phyloP scores from a whole-genome alignment of 2,888 invertebrate species.

The Aethes cnicana region DNA sequence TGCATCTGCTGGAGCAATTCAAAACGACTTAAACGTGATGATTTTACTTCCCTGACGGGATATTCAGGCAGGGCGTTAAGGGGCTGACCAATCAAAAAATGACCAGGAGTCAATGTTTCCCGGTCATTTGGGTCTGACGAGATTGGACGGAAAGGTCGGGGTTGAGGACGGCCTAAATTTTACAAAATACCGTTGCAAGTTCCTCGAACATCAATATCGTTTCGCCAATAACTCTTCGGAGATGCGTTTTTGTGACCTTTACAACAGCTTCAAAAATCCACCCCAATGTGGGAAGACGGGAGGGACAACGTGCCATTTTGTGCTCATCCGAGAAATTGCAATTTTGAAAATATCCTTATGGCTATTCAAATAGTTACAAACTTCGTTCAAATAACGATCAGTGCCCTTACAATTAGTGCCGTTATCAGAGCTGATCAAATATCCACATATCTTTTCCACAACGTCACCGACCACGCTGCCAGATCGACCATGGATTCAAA shows the following conservation, averaged over 20 bases:
- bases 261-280: background rate
- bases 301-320: background rate
- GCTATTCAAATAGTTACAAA: background rate
- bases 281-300: background rate
- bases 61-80: background rate
- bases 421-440: background rate
- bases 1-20: background rate
- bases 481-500: too few relatives aligned
- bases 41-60: background rate
- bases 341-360: background rate
- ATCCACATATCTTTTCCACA: background rate
- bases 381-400: background rate
- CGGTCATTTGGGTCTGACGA: background rate
- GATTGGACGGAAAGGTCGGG: background rate
- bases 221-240: background rate
- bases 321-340: background rate
- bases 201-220: background rate
- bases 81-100: constrained; percentile 3
- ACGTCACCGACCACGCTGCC: background rate
- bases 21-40: background rate
- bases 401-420: background rate
- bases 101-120: background rate
- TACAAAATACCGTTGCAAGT: background rate
- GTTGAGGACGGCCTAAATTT: background rate
- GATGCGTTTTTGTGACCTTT: background rate